Base-by-base conservation (phyloP, 2,888 invertebrate genomes). In the Ochropacha duplaris region DNA sequence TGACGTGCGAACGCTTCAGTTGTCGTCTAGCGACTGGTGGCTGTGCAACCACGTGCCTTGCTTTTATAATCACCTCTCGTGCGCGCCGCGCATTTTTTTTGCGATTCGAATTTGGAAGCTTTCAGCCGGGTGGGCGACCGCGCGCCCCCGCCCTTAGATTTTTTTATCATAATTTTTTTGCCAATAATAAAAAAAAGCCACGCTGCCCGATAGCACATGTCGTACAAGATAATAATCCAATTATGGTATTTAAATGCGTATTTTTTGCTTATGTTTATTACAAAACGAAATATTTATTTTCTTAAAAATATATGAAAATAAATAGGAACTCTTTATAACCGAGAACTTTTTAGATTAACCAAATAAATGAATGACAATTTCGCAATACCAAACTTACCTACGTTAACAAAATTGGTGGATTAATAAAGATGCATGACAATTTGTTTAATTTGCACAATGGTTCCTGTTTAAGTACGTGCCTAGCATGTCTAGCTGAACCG, bases 51-150 rank as follows among this genome's bases (percentile, higher is more conserved):
- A 91, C 90, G 91, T 91, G 90, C 86, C 83, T 72, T 69, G 67
- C 79, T 86, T 92, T 86, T 92, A 92, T 90, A 90, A 72, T 74
- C 79, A 77, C 74, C 78, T 83, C 83, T 84, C 82, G 84, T 65
- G 83, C 76, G 81, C 86, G 81, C 87, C 84, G 89, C 87, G 84
- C 83, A 87, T 91, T 88, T 90, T 84, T 90, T 92, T 89, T 83
- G 90, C 89, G 83, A 86, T 88, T 87, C 79, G 84, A 90, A 88
- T 91, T 91, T 90, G 88, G 90, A 88, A 90, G 90, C 90, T 92
- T 91, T 90, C 90, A 90, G 90, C 87, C 83, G 87, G 86, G 87
- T 88, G 88, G 86, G 84, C 83, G 83, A 79, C 74, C 69, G 81
- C 76, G 79, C 83, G 84, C 87, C 88, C 88, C 87, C 84, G 87